A percentile compares a stretch with the other conserved stretches of the same genome.
Evolutionary conservation across 2,797 vertebrate genomes (phyloP).

Genomic region (Xenops minutus): DNA sequence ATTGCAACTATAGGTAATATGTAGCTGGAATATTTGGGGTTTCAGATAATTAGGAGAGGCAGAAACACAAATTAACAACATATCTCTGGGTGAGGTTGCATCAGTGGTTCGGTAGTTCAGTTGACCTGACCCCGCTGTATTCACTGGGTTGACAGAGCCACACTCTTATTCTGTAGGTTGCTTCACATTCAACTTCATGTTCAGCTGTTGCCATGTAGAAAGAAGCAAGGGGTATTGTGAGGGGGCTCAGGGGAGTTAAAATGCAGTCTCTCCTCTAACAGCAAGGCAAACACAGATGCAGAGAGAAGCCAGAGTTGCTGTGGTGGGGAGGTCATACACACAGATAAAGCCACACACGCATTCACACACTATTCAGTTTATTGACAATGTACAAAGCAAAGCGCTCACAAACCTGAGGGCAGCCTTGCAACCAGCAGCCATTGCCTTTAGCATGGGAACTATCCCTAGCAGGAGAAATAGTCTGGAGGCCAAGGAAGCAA

Average conservation of each 20-base stretch:
- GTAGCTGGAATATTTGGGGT: not conserved
- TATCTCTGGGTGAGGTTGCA: not conserved
- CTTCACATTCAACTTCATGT: not conserved
- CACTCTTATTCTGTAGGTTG: fast-evolving
- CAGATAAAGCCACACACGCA: not conserved
- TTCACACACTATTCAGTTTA: not conserved
- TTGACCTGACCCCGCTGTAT: not conserved
- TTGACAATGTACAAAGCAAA: not conserved
- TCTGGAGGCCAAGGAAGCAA: not conserved
- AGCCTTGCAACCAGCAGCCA: not conserved
- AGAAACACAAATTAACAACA: not conserved
- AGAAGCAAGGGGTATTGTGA: not conserved
- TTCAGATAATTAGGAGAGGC: not conserved
- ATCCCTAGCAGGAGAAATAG: not conserved
- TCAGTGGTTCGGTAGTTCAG: fast-evolving
- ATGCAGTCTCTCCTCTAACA: not conserved
- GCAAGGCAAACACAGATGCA: not conserved
- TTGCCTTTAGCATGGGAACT: not conserved
- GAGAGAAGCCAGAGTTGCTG: not conserved
- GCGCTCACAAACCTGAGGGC: not conserved
- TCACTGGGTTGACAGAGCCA: not conserved
- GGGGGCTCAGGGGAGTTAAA: not conserved
- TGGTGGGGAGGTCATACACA: not conserved
- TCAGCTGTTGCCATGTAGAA: not conserved
- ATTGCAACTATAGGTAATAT: not conserved